Conservation (phyloP, 2,888 invertebrate species). For the Buathra laborator region DNA sequence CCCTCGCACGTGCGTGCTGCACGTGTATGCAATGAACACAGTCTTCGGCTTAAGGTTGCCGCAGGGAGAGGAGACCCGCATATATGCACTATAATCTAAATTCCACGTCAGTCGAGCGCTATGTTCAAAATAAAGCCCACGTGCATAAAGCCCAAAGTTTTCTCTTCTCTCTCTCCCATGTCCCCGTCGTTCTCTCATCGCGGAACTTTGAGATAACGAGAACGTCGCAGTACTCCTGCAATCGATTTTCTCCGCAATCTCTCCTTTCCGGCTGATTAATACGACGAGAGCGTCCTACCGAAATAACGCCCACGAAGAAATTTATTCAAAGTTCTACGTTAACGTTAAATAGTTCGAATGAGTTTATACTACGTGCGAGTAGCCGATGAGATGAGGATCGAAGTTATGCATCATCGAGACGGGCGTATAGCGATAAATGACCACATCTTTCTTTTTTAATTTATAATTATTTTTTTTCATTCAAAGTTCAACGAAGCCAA, state of each 20-base stretch:
- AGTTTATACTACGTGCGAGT: too few relatives aligned
- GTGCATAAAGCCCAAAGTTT: slow-evolving; percentile 15
- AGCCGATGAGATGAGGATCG: too few relatives aligned
- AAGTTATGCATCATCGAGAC: too few relatives aligned
- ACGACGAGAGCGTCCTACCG: background rate
- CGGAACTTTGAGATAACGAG: slow-evolving; percentile 6
- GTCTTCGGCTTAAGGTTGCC: background rate
- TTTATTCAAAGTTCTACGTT: background rate
- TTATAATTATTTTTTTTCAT: background rate
- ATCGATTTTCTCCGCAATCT: slow-evolving; percentile 45
- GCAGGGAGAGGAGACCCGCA: background rate
- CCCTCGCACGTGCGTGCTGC: slow-evolving; percentile 3
- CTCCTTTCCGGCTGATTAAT: slow-evolving; percentile 4
- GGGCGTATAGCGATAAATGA: too few relatives aligned
- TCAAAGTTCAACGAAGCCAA: background rate
- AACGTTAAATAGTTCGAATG: too few relatives aligned
- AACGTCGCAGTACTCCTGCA: slow-evolving; percentile 6
- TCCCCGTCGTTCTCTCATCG: too few relatives aligned
- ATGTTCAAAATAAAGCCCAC: background rate
- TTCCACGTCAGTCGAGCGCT: background rate
- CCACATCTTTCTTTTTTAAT: background rate
- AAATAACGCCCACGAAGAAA: background rate
- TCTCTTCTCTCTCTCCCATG: background rate
- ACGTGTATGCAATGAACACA: background rate
- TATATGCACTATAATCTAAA: background rate